Evolutionary conservation across 2,797 vertebrate genomes (phyloP), one percentile per base, ranked within the genome.

Genomic region (Paguma larvata): DNA sequence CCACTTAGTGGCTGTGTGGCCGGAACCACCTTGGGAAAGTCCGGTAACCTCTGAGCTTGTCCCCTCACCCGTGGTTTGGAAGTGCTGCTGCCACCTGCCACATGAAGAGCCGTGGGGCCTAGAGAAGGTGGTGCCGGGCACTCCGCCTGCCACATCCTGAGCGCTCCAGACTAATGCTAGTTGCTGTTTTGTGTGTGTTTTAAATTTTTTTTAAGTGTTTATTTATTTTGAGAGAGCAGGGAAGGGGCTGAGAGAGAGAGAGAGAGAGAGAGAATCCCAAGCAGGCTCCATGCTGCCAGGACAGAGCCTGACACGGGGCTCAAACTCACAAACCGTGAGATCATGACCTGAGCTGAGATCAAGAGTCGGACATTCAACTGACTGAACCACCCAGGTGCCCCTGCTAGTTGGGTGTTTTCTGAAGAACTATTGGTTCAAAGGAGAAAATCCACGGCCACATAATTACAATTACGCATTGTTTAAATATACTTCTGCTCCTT

Each of bases 71-170:
- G 2, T 48, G 19, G 10, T 3, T 0, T 53, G 25, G 21, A n/a
- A 62, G 27, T 12, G 6, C 32, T 59, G 32, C 4, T 16, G 0
- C 70, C n/a, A 16, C 46, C 34, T 59, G 32, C 73, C 77, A 72
- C 2, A 0, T 1, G 0, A 0, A 44, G 32, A 2, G 5, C 4
- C 2, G 10, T 1, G 38, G 44, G 85, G 44, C 59, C 63, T 19
- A 7, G 32, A 30, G 51, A 56, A 59, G 9, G 8, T 30, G 32
- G 18, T 2, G 0, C 15, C 5, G 3, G 11, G n/a, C 65, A 15
- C 3, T 0, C 1, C n/a, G 88, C 73, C 72, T 16, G 34, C 15
- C 78, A 23, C 1, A 0, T 25, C 32, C 68, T 46, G 4, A 84
- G 67, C 14, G 25, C 59, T 34, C 16, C 27, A 46, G 25, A 25